phyloP scores from a whole-genome alignment of 2,797 vertebrate species.

The Sebastiscus albofasciatus region DNA sequence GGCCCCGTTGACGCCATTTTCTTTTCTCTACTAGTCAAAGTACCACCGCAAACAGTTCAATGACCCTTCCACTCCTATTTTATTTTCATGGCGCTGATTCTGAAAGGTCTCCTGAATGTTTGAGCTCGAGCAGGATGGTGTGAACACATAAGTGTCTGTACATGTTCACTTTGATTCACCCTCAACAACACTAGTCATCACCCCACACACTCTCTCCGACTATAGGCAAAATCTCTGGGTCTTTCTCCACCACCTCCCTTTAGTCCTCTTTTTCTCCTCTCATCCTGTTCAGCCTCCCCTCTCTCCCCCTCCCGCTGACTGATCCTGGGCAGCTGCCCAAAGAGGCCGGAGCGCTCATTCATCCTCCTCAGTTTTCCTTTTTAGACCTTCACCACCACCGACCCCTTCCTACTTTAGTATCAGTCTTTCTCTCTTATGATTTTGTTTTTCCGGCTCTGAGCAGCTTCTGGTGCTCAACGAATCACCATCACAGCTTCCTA shows the following conservation, averaged over 20 bases:
- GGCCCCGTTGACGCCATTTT: too few species aligned
- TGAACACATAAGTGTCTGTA: background rate
- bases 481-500: constrained; percentile 59
- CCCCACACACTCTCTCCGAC: constrained; percentile 11
- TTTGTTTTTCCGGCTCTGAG: constrained; percentile 66
- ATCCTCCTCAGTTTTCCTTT: constrained; percentile 73
- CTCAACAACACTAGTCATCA: background rate
- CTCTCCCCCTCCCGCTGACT: constrained; percentile 53
- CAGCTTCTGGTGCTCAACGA: constrained; percentile 61
- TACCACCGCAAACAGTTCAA: too few species aligned
- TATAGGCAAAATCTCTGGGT: constrained; percentile 18
- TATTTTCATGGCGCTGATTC: background rate
- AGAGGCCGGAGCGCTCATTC: constrained; percentile 64
- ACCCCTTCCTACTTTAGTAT: constrained; percentile 6
- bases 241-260: constrained; percentile 62
- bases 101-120: background rate
- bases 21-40: too few species aligned
- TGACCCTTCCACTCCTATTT: too few species aligned
- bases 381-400: constrained; percentile 35
- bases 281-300: background rate
- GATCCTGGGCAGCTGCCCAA: constrained; percentile 77
- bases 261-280: constrained; percentile 58
- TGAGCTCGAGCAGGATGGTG: background rate
- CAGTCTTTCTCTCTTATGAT: constrained; percentile 33
- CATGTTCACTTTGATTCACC: background rate